Evolutionary conservation across 2,888 invertebrate species (phyloP).

Genomic region (Nomada fabriciana): DNA sequence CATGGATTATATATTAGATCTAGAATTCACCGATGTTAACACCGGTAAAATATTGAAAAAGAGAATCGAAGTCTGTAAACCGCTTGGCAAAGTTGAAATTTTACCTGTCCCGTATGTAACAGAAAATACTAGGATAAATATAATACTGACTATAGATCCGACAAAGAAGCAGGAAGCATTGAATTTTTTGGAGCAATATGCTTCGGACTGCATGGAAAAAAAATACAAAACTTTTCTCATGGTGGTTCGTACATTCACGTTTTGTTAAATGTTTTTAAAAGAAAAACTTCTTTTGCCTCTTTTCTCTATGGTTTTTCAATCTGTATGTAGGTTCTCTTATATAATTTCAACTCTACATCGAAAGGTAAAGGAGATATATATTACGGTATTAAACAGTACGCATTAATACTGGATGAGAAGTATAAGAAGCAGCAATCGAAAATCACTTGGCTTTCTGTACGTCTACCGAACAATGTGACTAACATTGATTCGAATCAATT

Average conservation of each 20-base stretch:
- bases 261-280: constrained; percentile 17
- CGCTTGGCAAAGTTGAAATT: constrained; percentile 94
- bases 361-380: constrained; percentile 88
- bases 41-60: constrained; percentile 85
- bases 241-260: constrained; percentile 85
- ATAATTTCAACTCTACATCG: constrained; percentile 87
- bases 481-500: constrained; percentile 77
- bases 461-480: constrained; percentile 84
- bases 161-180: constrained; percentile 86
- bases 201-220: constrained; percentile 89
- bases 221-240: constrained; percentile 92
- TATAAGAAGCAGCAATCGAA: constrained; percentile 89
- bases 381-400: constrained; percentile 87
- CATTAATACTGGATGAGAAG: constrained; percentile 87
- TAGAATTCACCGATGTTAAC: constrained; percentile 86
- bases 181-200: constrained; percentile 90
- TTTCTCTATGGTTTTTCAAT: background rate
- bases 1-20: constrained; percentile 93
- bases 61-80: constrained; percentile 92
- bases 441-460: constrained; percentile 89
- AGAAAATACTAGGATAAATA: constrained; percentile 93
- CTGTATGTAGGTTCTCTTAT: constrained; percentile 87
- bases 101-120: constrained; percentile 98
- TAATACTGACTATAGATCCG: constrained; percentile 90
- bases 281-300: background rate